Base-by-base conservation (phyloP, 64 coral and sea anemone genomes). In the Dendrophyllia cribrosa region DNA sequence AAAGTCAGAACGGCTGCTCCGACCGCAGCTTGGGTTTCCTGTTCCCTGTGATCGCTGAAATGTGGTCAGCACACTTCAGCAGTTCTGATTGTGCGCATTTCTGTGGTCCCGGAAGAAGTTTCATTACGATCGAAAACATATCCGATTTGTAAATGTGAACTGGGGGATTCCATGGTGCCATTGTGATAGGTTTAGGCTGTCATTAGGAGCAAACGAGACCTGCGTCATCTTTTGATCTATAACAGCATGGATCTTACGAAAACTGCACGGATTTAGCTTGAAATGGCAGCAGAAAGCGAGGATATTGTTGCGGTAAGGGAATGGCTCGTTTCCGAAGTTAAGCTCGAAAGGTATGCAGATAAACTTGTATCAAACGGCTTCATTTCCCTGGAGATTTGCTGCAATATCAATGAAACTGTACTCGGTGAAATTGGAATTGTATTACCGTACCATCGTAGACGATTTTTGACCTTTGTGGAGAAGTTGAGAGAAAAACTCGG, bases 261-360 rank as follows among this genome's bases (percentile, higher is more conserved):
- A 84, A 75, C 17, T 63, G 49, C 51, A 44, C 34, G 53, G 12
- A 44, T 75, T 80, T 79, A 83, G 52, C 47, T 51, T 73, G 43
- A 76, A 11, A 94, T 94, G 92, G 88, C 67, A 43, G 55, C 55
- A 70, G 92, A 79, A 51, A 81, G 76, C 25, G 61, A 73, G 34
- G 87, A 81, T 12, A 19, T 89, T 21, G 47, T 51, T 3, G 92
- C 92, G n/a, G 76, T 97, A 2, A 89, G 53, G 47, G 95, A 97
- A 81, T 97, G 95, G 95, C 50, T 97, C 16, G 51, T 70, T 5
- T 75, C 79, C 61, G 95, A 97, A 58, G 95, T 97, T n/a, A 93
- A 94, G 52, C 79, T 97, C 11, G 92, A 97, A 68, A 76, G 95
- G 69, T 97, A 97, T 84, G 93, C 93, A 55, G 95, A 97, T 61